Base-by-base conservation (phyloP, 92 coral and sea anemone genomes). In the Montipora capitata region DNA sequence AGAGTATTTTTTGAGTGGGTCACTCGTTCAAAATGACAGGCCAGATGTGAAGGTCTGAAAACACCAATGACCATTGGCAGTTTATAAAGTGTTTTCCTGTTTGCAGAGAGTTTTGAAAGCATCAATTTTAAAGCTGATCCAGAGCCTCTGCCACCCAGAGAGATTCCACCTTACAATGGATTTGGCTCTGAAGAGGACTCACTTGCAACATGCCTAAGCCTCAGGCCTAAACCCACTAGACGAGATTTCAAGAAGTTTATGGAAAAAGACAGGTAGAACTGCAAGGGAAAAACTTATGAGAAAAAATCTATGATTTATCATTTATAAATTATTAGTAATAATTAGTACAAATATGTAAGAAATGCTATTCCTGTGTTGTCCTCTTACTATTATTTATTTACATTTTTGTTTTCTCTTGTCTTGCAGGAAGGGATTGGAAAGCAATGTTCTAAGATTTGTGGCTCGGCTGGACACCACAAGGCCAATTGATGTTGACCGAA, bases 111-210 rank as follows among this genome's bases (percentile, higher is more conserved):
- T 59, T 97, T 97, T 86, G 90, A 84, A 12, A 79, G 92, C 48
- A 94, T 97, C 91, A 90, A 94, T 27, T 92, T 79, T 90, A 95
- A 95, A 82, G 96, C 98, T 10, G 94, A 91, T 42, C 94, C 94
- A 17, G 68, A 83, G 68, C 91, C 79, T 15, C 48, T 92, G 73
- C 93, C 85, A 38, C 76, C 93, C 17, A 94, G 99, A 16, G 97
- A 95, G 82, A 95, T 97, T 68, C 99, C 99, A 13, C 99, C 99
- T 5, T 97, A 94, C 75, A 97, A 97, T 92, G 99, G 99, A 38
- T 97, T 97, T 94, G 99, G 99, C 44, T 95, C 98, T 48, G 99
- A 97, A 62, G 98, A 95, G 61, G 99, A 97, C 91, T 97, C 99
- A 1, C 91, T 97, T 57, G 95, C 97, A 63, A 89, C 96, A 20